Conservation (phyloP, 1,140 invertebrate species). For the Steinernema feltiae region DNA sequence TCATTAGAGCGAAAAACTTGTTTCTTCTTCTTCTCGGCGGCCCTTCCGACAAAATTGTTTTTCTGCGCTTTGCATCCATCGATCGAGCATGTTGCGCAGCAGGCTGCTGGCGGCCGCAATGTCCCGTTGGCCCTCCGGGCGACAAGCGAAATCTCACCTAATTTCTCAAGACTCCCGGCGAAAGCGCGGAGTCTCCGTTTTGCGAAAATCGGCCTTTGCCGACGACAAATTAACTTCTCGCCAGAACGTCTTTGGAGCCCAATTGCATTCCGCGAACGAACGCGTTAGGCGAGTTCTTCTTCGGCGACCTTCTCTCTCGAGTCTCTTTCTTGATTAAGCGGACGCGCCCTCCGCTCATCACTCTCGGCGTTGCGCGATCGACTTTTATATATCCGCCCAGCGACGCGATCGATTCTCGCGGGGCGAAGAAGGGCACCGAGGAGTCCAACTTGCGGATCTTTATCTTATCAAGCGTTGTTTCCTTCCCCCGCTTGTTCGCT, state of each 20-base stretch:
- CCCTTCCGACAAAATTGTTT: not conserved
- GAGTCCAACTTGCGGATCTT: no score
- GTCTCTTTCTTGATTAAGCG: constrained; percentile 5
- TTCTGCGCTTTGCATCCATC: not conserved
- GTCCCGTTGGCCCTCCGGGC: not conserved
- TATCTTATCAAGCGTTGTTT: no score
- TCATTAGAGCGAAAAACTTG: not conserved
- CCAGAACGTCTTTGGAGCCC: not conserved
- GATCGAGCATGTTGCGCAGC: not conserved
- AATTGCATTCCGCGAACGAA: not conserved
- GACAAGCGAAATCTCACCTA: constrained; percentile 13
- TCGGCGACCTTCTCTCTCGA: not conserved
- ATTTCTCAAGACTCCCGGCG: constrained; percentile 4
- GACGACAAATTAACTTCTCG: constrained; percentile 9
- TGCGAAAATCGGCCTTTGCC: no score
- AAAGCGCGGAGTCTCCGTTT: no score
- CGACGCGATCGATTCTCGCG: not conserved
- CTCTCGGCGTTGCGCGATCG: not conserved
- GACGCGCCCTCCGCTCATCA: not conserved
- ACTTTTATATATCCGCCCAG: not conserved
- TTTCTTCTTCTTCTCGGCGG: not conserved
- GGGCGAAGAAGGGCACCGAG: not conserved
- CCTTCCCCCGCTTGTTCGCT: not conserved
- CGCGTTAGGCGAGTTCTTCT: no score
- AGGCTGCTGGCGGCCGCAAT: not conserved